Conservation (phyloP, 2,113 vertebrate genomes). For the human (Homo sapiens) region DNA sequence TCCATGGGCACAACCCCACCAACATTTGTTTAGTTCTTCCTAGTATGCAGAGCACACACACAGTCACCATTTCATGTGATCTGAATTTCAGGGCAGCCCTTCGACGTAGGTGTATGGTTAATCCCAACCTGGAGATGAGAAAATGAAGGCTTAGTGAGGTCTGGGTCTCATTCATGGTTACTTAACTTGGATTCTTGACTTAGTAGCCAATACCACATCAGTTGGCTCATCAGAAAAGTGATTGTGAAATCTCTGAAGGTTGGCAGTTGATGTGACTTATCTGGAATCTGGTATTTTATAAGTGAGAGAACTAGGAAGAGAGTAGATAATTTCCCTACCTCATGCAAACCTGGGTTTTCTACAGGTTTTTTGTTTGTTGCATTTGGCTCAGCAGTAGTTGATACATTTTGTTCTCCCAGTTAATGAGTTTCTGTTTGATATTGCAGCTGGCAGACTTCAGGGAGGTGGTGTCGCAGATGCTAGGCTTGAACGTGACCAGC, state of each 20-base stretch:
- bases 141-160: neutral
- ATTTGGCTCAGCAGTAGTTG: neutral
- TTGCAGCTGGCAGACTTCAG: constrained; percentile 90
- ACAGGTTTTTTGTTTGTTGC: neutral
- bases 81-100: neutral
- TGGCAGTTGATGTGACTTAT: neutral
- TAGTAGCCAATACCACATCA: neutral
- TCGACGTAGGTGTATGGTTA: neutral
- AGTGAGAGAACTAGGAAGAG: neutral
- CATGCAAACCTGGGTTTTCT: neutral
- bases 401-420: neutral
- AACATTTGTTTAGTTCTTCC: neutral
- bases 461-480: constrained; percentile 87
- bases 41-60: neutral
- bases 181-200: neutral
- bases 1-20: neutral
- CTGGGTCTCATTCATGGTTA: neutral
- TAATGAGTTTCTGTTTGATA: constrained; percentile 52
- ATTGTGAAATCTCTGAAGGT: neutral
- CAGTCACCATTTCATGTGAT: neutral
- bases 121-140: neutral
- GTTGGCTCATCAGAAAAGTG: neutral
- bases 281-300: neutral
- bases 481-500: constrained; percentile 85
- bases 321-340: neutral